Evolutionary conservation across 2,888 invertebrate species (phyloP), one percentile per base, ranked within the genome.

Genomic region (Plebejus argus): DNA sequence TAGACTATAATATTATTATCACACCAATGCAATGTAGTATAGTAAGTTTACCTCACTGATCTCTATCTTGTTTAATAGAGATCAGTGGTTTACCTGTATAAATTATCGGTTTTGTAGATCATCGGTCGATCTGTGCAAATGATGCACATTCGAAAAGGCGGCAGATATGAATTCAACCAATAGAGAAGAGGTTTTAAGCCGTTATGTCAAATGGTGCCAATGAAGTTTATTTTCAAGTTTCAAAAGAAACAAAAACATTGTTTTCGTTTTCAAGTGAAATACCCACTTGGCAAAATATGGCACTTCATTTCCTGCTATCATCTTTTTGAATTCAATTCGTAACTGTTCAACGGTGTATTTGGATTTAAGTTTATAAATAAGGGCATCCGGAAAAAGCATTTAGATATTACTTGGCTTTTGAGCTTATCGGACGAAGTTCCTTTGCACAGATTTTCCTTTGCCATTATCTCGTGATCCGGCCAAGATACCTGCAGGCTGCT

Each of bases 151-250:
- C 84, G 89, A 86, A 61, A 82, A 78, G 79, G 91, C 91, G 92
- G 85, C 76, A 86, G 81, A 84, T 93, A 91, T 85, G 83, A 92
- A 82, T 89, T 89, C 66, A 82, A 80, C 93, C 92, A 93, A 93
- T 93, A 86, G 83, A 33, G 33, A 71, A 35, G 78, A 76, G 18
- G 28, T 78, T 79, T 90, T 87, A 82, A 80, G 78, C 84, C 81
- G 85, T 86, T 84, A 85, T 88, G 89, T 87, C 89, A 89, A 88
- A 84, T 81, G 79, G 81, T 80, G 81, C 86, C 86, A 86, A 81
- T 76, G 80, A 80, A 80, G 83, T 81, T 82, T 78, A 79, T 15
- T 78, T 45, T 58, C 56, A 35, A 49, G 39, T 79, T 78, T 79
- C 77, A 77, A 79, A 76, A 80, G 81, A 28, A 66, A 66, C 28